Base-by-base conservation (phyloP, 2,888 invertebrate genomes). In the Dermolepida albohirtum region DNA sequence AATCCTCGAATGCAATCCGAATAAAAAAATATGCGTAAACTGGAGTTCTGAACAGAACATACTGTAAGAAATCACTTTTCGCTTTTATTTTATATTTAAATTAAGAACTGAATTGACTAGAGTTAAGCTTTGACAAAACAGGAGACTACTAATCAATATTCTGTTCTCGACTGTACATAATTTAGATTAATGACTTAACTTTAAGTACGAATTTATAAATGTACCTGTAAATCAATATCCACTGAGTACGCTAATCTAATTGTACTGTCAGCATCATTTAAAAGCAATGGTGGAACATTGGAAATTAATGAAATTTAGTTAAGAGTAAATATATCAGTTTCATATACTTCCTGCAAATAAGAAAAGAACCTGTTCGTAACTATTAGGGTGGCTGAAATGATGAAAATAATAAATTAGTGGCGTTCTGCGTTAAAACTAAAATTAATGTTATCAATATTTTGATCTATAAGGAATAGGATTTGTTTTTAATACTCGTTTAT, bases 161-260 rank as follows among this genome's bases (percentile, higher is more conserved):
- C 59, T 8, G 11, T 47, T 34, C 49, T 47, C 29, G 16, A 34
- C 59, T 29, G 47, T 62, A 49, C 59, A 47, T 62, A 62, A 62
- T 39, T 34, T 34, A 62, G 47, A 62, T 62, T 62, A 62, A 62
- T 62, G 57, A 27, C 43, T 27, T 1, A 57, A 57, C 47, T 62
- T 47, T 47, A 49, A 62, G 39, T 39, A 34, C 14, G 49, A 29
- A 16, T 47, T 62, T 47, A 5, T 62, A 62, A 62, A 62, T 34
- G 54, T 17, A 54, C 41, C 40, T 54, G 40, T 10, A 40, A 34
- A 62, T 47, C 14, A 16, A 39, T 47, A 59, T 22, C 34, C 14
- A 17, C 47, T 62, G 44, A 49, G 16, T 62, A 47, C 1, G 27
- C 14, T 12, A n/a, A 27, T 34, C 16, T 47, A 39, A 49, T 62